phyloP scores from a whole-genome alignment of 2,113 vertebrate species.

The Aspidoscelis tigris region DNA sequence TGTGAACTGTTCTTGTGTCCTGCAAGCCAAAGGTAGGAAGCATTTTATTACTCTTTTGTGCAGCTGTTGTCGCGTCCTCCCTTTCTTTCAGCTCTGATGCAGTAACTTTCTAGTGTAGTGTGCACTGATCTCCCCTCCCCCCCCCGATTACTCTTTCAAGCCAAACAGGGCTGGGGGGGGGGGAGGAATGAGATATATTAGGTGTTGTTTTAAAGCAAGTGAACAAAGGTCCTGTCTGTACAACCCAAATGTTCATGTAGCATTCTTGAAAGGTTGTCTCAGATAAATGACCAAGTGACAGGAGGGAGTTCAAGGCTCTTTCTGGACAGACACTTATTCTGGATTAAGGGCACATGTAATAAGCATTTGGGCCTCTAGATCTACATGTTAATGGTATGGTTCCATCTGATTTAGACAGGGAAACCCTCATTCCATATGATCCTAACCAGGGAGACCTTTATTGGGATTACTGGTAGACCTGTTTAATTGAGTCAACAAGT shows the following conservation, averaged over 20 bases:
- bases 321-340: too few relatives aligned
- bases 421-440: too few relatives aligned
- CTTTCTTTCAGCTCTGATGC: constrained; percentile 41
- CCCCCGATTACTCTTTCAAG: constrained; percentile 27
- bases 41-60: constrained; percentile 66
- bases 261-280: background rate
- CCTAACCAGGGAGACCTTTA: too few relatives aligned
- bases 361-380: too few relatives aligned
- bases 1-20: constrained; percentile 57
- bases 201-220: background rate
- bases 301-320: too few relatives aligned
- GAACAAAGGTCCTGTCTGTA: constrained; percentile 6
- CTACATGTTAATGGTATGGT: too few relatives aligned
- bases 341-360: too few relatives aligned
- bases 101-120: constrained; percentile 49
- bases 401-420: too few relatives aligned
- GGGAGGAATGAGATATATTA: background rate
- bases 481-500: too few relatives aligned
- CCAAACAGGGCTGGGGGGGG: constrained; percentile 3
- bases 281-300: background rate
- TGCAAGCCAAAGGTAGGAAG: constrained; percentile 54
- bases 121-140: constrained; percentile 8
- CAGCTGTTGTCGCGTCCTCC: constrained; percentile 56
- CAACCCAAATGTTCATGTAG: constrained; percentile 11
- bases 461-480: too few relatives aligned